A percentile compares a stretch with the other conserved stretches of the same genome.
Evolutionary conservation across 2,888 invertebrate species (phyloP).

Genomic region (Syrphus vitripennis): DNA sequence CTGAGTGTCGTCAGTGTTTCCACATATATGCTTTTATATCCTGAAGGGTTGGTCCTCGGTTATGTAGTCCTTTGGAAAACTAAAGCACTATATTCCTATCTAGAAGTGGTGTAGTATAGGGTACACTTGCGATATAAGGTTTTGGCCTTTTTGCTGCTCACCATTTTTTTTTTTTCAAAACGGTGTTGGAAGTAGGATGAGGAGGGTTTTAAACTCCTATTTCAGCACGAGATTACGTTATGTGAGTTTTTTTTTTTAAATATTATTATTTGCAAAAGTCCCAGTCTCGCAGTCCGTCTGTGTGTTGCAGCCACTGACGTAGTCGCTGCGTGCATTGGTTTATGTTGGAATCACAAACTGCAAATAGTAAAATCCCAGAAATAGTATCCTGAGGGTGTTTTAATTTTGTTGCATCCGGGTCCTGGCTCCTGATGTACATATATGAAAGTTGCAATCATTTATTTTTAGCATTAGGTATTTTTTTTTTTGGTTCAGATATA

Average conservation of each 20-base stretch:
- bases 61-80: not conserved
- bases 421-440: not conserved
- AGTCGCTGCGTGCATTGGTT: conserved; percentile 19
- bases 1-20: not conserved
- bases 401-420: conserved; percentile 38
- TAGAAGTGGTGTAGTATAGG: not conserved
- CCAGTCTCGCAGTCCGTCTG: not conserved
- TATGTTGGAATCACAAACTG: conserved; percentile 22
- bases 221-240: conserved; percentile 25
- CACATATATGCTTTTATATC: conserved; percentile 7
- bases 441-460: not conserved
- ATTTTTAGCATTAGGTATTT: not conserved
- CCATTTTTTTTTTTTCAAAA: conserved; percentile 21
- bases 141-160: conserved; percentile 20
- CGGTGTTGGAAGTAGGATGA: not conserved
- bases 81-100: not conserved
- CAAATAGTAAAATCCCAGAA: conserved; percentile 38
- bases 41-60: conserved; percentile 1
- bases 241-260: conserved; percentile 15
- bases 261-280: not conserved
- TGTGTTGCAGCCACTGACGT: not conserved
- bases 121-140: not conserved
- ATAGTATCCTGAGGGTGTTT: conserved; percentile 50
- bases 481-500: not conserved
- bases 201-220: not conserved